phyloP scores from a whole-genome alignment of 1,140 invertebrate species.

The Pseudomyrmex sp. region DNA sequence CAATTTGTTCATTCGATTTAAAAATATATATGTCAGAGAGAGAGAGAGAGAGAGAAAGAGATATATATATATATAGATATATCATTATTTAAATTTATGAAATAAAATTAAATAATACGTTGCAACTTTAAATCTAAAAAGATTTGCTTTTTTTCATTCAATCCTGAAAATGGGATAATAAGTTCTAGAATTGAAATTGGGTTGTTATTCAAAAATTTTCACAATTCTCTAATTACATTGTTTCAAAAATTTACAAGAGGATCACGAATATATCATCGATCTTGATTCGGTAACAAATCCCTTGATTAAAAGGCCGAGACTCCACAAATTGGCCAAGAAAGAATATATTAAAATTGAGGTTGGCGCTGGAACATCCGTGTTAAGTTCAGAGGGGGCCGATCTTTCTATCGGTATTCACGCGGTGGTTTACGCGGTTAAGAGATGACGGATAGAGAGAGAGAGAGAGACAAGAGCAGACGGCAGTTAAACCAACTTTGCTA shows the following conservation, averaged over 20 bases:
- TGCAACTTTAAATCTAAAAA: no score
- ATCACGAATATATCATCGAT: background rate
- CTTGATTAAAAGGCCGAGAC: conserved; percentile 9
- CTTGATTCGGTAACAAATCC: conserved; percentile 23
- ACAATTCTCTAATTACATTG: background rate
- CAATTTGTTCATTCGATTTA: background rate
- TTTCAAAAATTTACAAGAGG: conserved; percentile 3
- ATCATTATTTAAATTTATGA: background rate
- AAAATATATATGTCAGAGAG: background rate
- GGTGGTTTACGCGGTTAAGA: conserved; percentile 53
- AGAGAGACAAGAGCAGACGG: conserved; percentile 42
- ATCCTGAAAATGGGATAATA: background rate
- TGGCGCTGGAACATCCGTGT: background rate
- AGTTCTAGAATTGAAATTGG: no score
- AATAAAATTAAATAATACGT: background rate
- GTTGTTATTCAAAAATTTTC: background rate
- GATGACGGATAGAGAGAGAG: conserved; percentile 61
- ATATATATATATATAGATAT: no score
- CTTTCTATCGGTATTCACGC: conserved; percentile 59
- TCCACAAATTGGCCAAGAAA: conserved; percentile 19
- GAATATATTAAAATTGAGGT: conserved; percentile 46
- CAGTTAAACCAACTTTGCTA: conserved; percentile 74
- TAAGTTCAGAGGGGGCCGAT: background rate
- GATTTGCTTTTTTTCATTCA: no score
- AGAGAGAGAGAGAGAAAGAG: background rate